Percentiles rank a stretch among this genome's conserved stretches.
Evolutionary conservation across 2,888 invertebrate genomes (phyloP).

Genomic region (Pheosia tremula): DNA sequence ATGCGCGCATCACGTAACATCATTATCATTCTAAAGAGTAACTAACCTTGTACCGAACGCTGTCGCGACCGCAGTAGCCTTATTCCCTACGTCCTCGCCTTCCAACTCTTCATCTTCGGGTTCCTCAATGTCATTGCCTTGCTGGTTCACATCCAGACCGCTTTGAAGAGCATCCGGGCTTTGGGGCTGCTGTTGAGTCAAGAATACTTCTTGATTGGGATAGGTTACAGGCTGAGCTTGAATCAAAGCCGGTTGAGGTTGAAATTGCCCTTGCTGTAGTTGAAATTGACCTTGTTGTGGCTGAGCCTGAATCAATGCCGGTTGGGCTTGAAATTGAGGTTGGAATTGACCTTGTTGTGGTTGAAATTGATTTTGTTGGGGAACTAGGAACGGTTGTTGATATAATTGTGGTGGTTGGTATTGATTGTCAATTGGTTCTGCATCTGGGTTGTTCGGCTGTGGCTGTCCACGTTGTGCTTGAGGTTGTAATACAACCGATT

Average conservation of each 20-base stretch:
- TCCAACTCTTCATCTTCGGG: conserved; percentile 51
- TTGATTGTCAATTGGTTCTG: conserved; percentile 13
- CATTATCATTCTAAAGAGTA: conserved; percentile 45
- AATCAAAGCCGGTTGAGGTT: conserved; percentile 12
- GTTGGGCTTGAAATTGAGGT: conserved; percentile 28
- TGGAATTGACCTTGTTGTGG: conserved; percentile 18
- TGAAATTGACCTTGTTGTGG: conserved; percentile 16
- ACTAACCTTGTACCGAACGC: conserved; percentile 76
- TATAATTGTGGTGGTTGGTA: conserved; percentile 9
- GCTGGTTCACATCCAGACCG: conserved; percentile 67
- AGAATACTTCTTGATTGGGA: conserved; percentile 41
- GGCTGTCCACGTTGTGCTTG: conserved; percentile 38
- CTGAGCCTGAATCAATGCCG: conserved; percentile 42
- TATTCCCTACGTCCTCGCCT: conserved; percentile 51
- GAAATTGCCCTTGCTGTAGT: conserved; percentile 13
- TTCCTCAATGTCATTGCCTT: conserved; percentile 68
- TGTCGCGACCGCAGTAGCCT: conserved; percentile 71
- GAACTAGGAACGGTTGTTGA: not conserved
- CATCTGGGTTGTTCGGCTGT: conserved; percentile 21
- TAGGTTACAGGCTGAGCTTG: conserved; percentile 46
- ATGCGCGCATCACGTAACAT: conserved; percentile 14
- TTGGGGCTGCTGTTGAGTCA: conserved; percentile 30
- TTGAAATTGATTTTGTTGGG: conserved; percentile 20
- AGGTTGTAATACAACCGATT: conserved; percentile 40
- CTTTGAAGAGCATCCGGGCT: conserved; percentile 63